These are phyloP conservation scores for Oenanthe melanoleuca DNA, from an alignment of 2,113 vertebrate genomes.

Conservation along the genomic window DNA sequence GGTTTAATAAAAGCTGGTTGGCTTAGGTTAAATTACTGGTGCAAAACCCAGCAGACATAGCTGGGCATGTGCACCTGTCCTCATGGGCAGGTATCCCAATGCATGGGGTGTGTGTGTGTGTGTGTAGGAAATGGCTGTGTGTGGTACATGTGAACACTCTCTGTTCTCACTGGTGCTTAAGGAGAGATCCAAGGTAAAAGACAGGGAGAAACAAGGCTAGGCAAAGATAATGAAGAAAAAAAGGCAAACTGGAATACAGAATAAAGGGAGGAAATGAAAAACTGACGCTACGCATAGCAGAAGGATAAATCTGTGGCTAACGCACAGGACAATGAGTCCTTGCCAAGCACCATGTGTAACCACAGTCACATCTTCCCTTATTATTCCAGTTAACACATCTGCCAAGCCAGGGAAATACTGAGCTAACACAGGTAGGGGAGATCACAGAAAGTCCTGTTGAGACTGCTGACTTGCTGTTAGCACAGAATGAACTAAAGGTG, in stretches of 20 bases:
- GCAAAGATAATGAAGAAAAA: conserved; percentile 11
- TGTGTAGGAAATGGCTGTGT: not conserved
- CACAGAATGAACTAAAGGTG: not conserved
- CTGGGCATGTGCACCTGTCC: not conserved
- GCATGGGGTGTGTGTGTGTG: not conserved
- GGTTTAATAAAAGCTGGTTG: conserved; percentile 28
- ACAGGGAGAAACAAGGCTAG: not conserved
- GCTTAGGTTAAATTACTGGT: conserved; percentile 25
- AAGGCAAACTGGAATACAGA: not conserved
- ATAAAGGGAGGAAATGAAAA: conserved; percentile 56
- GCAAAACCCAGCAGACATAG: not conserved
- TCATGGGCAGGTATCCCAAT: rapidly evolving
- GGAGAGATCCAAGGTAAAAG: not conserved
- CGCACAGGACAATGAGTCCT: conserved; percentile 36
- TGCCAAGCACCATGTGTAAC: conserved; percentile 52
- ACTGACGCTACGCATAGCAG: not conserved
- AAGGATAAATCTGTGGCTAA: conserved; percentile 48
- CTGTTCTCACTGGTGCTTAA: not conserved
- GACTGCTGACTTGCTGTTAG: not conserved
- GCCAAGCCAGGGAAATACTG: not conserved
- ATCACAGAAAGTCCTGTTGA: not conserved
- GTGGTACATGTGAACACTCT: not conserved
- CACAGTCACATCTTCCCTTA: conserved; percentile 40
- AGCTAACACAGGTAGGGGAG: not conserved
- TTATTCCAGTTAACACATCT: not conserved